Evolutionary conservation across 2,113 vertebrate genomes (phyloP), one percentile per base, ranked within the genome.

Genomic region (Carettochelys insculpta): DNA sequence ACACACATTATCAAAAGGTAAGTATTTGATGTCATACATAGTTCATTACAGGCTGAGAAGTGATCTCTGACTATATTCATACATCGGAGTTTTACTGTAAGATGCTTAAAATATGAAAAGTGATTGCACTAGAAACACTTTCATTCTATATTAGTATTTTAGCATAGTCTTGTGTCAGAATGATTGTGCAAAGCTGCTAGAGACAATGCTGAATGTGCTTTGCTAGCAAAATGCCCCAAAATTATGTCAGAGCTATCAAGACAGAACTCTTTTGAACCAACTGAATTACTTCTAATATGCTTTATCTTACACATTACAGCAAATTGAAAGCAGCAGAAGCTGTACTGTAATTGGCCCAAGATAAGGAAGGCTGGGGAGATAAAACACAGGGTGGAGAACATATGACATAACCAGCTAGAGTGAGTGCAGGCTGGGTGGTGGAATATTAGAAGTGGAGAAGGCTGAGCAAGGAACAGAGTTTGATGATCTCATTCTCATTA

Each of bases 1-100:
- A 83, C 82, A 85, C 80, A 92, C 92, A 65, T 86, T 94, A 54
- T 86, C 82, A 77, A 88, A 93, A 89, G 87, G 50, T 83, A 96
- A 95, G 95, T 85, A 91, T 86, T 92, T 93, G 48, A 58, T 85
- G 25, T 51, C 76, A 54, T 79, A 48, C 78, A 82, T 51, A 89
- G 19, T 89, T 58, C 6, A 20, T 10, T 50, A 68, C 3, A 61
- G 75, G 76, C 43, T 90, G 47, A 83, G 75, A 96, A 53, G 61
- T 95, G 87, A 85, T 54, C 27, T 34, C 53, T 43, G 24, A 78
- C 48, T 56, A 77, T 82, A 83, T 73, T n/a, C 47, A 31, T 6
- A 12, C 3, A 83, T 51, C 53, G 34, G n/a, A 85, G 81, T 29
- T 89, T 87, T 17, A 47, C 3, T 52, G 51, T 84, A 87, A 50